These are phyloP conservation scores for Hipposideros larvatus DNA, from an alignment of 2,797 vertebrate species.

Conservation along the genomic window DNA sequence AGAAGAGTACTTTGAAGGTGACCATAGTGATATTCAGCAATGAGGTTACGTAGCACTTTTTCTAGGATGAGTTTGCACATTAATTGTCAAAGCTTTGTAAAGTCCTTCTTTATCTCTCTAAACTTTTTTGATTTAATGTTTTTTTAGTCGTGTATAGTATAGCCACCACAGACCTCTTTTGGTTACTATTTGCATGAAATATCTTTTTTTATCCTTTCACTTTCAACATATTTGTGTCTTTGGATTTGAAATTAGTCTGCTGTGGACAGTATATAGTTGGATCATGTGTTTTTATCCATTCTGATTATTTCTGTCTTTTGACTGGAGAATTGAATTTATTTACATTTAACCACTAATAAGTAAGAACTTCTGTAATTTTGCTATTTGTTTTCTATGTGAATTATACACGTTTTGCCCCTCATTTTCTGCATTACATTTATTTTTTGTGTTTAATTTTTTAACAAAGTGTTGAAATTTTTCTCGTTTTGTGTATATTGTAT, in stretches of 20 bases:
- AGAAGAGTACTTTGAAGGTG: too few relatives aligned
- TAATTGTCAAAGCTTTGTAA: too few relatives aligned
- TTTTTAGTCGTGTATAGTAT: background rate
- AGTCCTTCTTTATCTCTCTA: background rate
- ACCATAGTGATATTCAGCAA: too few relatives aligned
- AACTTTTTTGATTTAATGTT: background rate
- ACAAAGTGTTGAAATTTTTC: background rate
- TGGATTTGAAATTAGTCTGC: background rate
- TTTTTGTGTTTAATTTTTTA: background rate
- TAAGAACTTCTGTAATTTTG: background rate
- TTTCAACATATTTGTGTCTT: background rate
- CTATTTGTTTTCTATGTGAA: background rate
- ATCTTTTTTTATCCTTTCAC: background rate
- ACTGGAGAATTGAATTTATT: background rate
- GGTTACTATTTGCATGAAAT: background rate
- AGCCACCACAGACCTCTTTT: background rate
- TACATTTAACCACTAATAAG: background rate
- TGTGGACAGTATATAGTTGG: background rate
- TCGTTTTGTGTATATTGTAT: background rate
- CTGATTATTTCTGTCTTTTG: background rate
- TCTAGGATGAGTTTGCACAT: too few relatives aligned
- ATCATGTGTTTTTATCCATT: background rate
- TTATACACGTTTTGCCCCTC: background rate
- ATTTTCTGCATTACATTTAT: background rate
- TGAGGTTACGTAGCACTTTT: too few relatives aligned